Percentiles rank a stretch among this genome's conserved stretches.
These are phyloP conservation scores for Ramphastos sulfuratus DNA, from an alignment of 2,113 vertebrate genomes.

Conservation along the genomic window DNA sequence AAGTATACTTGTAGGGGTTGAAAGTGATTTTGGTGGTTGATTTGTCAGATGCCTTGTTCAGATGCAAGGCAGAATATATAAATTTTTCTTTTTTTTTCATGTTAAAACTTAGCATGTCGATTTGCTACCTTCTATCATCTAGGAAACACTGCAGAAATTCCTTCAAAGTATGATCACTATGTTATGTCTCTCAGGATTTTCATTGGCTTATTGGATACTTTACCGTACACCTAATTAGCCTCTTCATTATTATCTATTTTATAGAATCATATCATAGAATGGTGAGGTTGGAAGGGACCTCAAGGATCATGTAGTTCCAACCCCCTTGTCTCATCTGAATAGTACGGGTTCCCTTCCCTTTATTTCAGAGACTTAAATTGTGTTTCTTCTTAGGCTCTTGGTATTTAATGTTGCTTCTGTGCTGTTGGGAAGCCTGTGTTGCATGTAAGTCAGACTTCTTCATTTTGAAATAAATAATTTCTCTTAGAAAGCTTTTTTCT, in stretches of 20 bases:
- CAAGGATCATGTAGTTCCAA: too few species aligned
- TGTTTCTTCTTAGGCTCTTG: not conserved
- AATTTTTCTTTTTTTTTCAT: not conserved
- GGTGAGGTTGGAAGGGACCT: too few species aligned
- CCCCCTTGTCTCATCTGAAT: not conserved
- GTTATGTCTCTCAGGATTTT: not conserved
- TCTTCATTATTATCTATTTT: not conserved
- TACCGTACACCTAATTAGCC: not conserved
- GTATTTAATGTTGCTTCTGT: not conserved
- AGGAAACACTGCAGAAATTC: not conserved
- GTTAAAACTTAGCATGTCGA: not conserved
- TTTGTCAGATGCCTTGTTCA: not conserved
- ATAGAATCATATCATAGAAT: too few species aligned
- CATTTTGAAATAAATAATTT: not conserved
- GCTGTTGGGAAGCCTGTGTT: not conserved
- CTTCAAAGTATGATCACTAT: not conserved
- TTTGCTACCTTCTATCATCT: not conserved
- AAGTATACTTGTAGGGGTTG: fast-evolving
- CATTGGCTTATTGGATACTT: not conserved
- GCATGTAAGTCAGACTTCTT: not conserved
- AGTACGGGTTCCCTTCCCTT: fast-evolving
- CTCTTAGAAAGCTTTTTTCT: not conserved
- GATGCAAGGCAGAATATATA: not conserved
- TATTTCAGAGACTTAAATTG: not conserved
- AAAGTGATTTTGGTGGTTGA: not conserved